A percentile compares a stretch with the other conserved stretches of the same genome.
These are phyloP conservation scores for Geophilus truncorum DNA, from an alignment of 2,888 invertebrate genomes.

Conservation along the genomic window DNA sequence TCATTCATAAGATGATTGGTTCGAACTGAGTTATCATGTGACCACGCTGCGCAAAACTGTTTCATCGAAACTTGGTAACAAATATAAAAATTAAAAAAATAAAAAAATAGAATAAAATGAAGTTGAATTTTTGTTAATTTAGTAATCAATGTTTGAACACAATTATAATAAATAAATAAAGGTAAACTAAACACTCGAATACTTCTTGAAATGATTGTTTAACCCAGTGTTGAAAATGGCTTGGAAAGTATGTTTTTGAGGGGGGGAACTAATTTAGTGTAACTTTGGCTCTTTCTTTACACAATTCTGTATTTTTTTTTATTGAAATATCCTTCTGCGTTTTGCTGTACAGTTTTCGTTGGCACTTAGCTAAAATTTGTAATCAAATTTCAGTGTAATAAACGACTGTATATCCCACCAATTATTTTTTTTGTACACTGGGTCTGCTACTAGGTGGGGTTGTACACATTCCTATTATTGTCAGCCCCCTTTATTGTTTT, in stretches of 20 bases:
- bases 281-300: neutral
- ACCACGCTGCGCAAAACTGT: neutral
- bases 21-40: neutral
- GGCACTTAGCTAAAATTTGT: neutral
- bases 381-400: slow-evolving; percentile 24
- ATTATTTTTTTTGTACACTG: neutral
- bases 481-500: too few species aligned
- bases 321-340: neutral
- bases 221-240: neutral
- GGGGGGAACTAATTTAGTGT: neutral
- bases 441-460: neutral
- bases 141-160: neutral
- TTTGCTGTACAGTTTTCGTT: slow-evolving; percentile 7
- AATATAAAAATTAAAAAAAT: neutral
- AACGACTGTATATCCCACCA: slow-evolving; percentile 22
- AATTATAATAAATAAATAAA: neutral
- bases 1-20: slow-evolving; percentile 27
- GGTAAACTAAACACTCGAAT: neutral
- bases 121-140: slow-evolving; percentile 24
- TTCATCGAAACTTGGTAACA: slow-evolving; percentile 10
- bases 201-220: neutral
- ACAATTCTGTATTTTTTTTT: neutral
- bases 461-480: slow-evolving; percentile 16
- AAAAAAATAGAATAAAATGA: neutral
- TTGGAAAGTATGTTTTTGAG: neutral